phyloP scores from a whole-genome alignment of 2,888 invertebrate species.

The Apotomis betuletana region DNA sequence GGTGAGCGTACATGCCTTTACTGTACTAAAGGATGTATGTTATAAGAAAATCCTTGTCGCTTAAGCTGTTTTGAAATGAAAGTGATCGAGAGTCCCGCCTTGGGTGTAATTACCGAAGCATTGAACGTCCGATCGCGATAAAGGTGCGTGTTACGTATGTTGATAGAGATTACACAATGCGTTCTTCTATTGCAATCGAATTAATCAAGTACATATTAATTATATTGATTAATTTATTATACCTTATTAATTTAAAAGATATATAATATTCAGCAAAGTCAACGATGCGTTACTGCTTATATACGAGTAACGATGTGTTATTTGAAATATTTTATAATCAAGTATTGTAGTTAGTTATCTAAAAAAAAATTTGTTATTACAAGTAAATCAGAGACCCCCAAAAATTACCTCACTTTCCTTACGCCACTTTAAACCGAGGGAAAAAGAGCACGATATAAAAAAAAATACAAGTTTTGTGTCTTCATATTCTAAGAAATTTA shows the following conservation, averaged over 20 bases:
- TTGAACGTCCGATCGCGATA: slow-evolving; percentile 28
- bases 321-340: no score
- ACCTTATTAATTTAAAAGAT: no score
- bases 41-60: neutral
- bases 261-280: neutral
- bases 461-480: neutral
- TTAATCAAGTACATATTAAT: neutral
- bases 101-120: slow-evolving; percentile 23
- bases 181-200: neutral
- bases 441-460: no score
- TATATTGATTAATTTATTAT: neutral
- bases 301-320: no score
- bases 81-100: neutral
- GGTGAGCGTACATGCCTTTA: neutral
- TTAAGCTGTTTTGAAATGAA: neutral
- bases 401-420: no score
- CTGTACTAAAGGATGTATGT: neutral
- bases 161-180: neutral
- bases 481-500: slow-evolving; percentile 3
- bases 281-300: no score
- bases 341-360: no score
- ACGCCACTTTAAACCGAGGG: no score
- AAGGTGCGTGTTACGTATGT: slow-evolving; percentile 14
- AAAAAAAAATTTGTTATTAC: no score
- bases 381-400: no score